Evolutionary conservation across 1,140 invertebrate genomes (phyloP), one percentile per base, ranked within the genome.

Genomic region (Neuroterus valhalla): DNA sequence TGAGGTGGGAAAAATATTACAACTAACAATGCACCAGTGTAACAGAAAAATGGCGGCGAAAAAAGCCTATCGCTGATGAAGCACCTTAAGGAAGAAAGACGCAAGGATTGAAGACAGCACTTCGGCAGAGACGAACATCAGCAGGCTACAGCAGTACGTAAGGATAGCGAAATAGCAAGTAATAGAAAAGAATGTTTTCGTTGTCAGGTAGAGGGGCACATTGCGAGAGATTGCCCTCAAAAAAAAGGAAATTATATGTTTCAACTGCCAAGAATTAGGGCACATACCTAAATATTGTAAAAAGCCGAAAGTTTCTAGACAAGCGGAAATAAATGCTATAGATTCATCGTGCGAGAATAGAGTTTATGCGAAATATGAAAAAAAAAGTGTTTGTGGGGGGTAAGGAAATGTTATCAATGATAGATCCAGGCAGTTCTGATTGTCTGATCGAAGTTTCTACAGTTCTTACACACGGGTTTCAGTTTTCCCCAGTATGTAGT

Each of bases 271-370:
- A 14, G 14, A 52, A 14, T 23, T 38, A 4, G 74, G 74, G 10
- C 78, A 79, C 31, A 70, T 66, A 10, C 62, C 71, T 12, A 75
- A 45, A 70, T 21, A 77, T 17, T 74, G 78, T 38, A 26, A 8
- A 48, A 70, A 26, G 11, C 43, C 70, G 15, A 72, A 75, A 26
- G 46, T 23, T 2, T n/a, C 12, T 8, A n/a, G 26, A 12, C 21
- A 38, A 3, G 71, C 15, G 3, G 38, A 19, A 14, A 52, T 76
- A 2, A 67, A 66, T 45, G 72, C 38, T 1, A 26, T 72, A 38
- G 21, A 17, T 6, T 14, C 3, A 12, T 48, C 69, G 19, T 43
- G 3, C 26, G 52, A 4, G 21, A 10, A 1, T 14, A 46, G 11
- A 23, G 46, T 17, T 70, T 48, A 21, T 38, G 62, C 31, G 3